phyloP scores from a whole-genome alignment of 2,113 vertebrate genomes.

The Hiodon tergisus region DNA sequence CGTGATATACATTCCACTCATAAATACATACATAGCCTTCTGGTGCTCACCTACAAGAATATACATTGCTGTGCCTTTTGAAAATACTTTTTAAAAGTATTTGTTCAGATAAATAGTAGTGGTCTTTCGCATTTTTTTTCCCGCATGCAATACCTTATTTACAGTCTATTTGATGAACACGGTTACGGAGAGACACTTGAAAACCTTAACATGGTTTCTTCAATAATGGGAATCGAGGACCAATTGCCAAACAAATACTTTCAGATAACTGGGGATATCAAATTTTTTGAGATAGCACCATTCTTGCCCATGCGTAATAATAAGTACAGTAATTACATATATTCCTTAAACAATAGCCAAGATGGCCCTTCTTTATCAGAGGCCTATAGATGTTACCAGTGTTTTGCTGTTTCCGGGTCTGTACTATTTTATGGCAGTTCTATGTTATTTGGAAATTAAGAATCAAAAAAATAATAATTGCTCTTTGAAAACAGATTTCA shows the following conservation, averaged over 20 bases:
- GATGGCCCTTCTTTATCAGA: no score
- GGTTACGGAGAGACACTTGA: not conserved
- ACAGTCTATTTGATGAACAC: not conserved
- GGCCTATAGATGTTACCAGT: no score
- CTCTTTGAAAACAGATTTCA: conserved; percentile 13
- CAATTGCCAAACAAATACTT: not conserved
- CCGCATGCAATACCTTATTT: not conserved
- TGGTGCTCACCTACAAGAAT: not conserved
- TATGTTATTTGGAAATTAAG: no score
- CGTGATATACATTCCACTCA: no score
- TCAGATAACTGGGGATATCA: not conserved
- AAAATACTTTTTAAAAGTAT: no score
- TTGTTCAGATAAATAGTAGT: not conserved
- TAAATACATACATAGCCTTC: not conserved
- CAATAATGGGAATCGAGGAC: not conserved
- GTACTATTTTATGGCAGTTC: no score
- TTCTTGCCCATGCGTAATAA: no score
- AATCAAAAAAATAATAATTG: conserved; percentile 24
- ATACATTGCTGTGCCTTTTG: not conserved
- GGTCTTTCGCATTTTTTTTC: not conserved
- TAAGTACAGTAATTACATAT: no score
- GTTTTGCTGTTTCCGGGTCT: no score
- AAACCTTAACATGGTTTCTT: not conserved
- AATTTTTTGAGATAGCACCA: no score
- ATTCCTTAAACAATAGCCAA: no score